Base-by-base conservation (phyloP, 1,140 invertebrate species). In the Macrotrachela quadricornifera region DNA sequence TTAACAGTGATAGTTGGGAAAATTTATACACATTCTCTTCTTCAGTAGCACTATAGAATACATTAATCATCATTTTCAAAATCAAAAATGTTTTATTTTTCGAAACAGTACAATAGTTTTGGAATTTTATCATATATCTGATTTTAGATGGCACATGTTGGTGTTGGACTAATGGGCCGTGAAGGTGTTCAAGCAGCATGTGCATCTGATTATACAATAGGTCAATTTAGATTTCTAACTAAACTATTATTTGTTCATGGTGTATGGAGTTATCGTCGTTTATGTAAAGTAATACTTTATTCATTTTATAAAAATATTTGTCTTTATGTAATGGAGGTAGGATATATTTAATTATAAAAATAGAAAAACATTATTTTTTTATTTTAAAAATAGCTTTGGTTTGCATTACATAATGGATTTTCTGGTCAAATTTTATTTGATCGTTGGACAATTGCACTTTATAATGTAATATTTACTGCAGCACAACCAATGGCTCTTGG, bases 231-330 rank as follows among this genome's bases (percentile, higher is more conserved):
- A 21, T 70, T 65, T 57, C 60, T 73, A 30, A 63, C 67, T 50
- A 69, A 65, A 56, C 73, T 99, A 36, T 70, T 99, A 39, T 78
- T 99, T 61, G 90, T 99, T 40, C 94, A 99, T 67, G 94, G 94
- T 45, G 85, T 90, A 16, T 99, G 91, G 91, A 97, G 92, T 71
- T 94, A 96, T 70, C 82, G 80, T 51, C 75, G 94, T 57, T 83
- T 95, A 73, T 90, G 84, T 69, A 96, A 96, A 75, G 75, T 99
- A 39, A 96, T 99, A 63, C 76, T 99, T n/a, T 99, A 97, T 73
- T 94, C 86, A 57, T 97, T 96, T 70, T 95, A 97, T 74, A 99
- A 99, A 71, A 97, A 97, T 71, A 94, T 99, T 63, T 95, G 90
- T 68, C 75, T 97, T 0, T 97, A 96, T 70, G 84, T 99, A 41